These are phyloP conservation scores for Anthoptus insignis DNA, from an alignment of 2,888 invertebrate species.

Conservation along the genomic window DNA sequence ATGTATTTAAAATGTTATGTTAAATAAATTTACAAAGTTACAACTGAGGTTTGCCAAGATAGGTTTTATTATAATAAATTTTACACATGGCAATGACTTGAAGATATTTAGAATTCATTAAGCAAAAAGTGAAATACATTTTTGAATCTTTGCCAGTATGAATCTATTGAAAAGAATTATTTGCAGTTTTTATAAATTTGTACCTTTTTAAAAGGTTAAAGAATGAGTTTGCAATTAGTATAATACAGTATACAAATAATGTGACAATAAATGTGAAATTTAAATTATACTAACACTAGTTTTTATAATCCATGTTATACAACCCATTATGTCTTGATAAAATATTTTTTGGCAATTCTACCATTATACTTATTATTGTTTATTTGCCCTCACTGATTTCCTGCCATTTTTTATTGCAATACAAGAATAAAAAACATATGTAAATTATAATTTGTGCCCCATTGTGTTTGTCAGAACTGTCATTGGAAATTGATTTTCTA, in stretches of 20 bases:
- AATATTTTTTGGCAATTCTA: no score
- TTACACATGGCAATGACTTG: constrained; percentile 14
- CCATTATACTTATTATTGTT: neutral
- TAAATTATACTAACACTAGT: constrained; percentile 61
- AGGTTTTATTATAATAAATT: constrained; percentile 12
- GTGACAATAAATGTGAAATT: no score
- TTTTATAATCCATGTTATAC: constrained; percentile 53
- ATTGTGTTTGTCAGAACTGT: neutral
- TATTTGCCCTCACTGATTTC: neutral
- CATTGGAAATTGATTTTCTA: neutral
- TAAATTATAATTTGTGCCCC: neutral
- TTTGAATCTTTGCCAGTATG: no score
- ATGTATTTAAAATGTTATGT: neutral
- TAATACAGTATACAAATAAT: no score
- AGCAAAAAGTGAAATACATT: neutral
- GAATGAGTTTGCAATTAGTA: no score
- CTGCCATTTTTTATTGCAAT: neutral
- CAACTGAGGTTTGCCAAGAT: constrained; percentile 11
- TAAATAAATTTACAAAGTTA: constrained; percentile 6
- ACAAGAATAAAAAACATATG: neutral
- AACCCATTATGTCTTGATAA: constrained; percentile 51
- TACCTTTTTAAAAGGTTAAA: no score
- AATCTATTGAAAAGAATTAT: no score
- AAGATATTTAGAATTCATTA: neutral
- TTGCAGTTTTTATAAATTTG: no score